Evolutionary conservation across 2,888 invertebrate species (phyloP).

Genomic region (Ptycholaimellus sp.): DNA sequence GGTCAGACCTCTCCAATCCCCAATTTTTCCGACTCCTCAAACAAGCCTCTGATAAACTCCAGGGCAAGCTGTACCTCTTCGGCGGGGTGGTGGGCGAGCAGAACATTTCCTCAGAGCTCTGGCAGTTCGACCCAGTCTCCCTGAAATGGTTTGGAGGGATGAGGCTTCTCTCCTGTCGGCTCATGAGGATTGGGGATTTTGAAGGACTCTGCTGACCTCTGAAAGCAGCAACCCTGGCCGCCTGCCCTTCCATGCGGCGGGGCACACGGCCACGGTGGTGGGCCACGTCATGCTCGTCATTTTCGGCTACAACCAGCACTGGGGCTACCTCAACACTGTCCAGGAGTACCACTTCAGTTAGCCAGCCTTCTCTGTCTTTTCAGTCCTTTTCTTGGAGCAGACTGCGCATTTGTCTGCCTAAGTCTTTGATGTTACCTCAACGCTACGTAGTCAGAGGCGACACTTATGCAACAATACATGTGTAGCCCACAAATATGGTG

Average conservation of each 20-base stretch:
- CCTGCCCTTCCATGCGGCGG: slow-evolving; percentile 42
- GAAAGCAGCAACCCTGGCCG: slow-evolving; percentile 5
- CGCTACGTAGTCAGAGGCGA: too few relatives aligned
- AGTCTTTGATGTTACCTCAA: too few relatives aligned
- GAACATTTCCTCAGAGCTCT: slow-evolving; percentile 47
- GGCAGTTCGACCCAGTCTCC: slow-evolving; percentile 56
- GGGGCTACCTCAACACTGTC: slow-evolving; percentile 70
- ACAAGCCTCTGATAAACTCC: too few relatives aligned
- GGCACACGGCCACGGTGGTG: slow-evolving; percentile 77
- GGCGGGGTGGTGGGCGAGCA: slow-evolving; percentile 49
- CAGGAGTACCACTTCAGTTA: slow-evolving; percentile 37
- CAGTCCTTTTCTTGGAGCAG: too few relatives aligned
- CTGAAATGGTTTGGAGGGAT: slow-evolving; percentile 42
- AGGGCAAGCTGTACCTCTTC: slow-evolving; percentile 65
- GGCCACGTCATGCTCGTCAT: slow-evolving; percentile 61
- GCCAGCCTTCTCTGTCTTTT: slow-evolving; percentile 8
- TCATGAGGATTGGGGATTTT: not conserved
- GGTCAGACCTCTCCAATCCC: too few relatives aligned
- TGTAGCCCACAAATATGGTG: too few relatives aligned
- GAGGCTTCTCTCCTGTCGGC: slow-evolving; percentile 6
- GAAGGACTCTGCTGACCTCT: not conserved
- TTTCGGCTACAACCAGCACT: slow-evolving; percentile 47
- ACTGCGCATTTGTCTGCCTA: too few relatives aligned
- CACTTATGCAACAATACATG: too few relatives aligned
- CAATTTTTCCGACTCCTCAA: too few relatives aligned